Percentiles rank a stretch among this genome's conserved stretches.
Conservation (phyloP, 2,888 invertebrate species). For the Xestia rhomboidea region DNA sequence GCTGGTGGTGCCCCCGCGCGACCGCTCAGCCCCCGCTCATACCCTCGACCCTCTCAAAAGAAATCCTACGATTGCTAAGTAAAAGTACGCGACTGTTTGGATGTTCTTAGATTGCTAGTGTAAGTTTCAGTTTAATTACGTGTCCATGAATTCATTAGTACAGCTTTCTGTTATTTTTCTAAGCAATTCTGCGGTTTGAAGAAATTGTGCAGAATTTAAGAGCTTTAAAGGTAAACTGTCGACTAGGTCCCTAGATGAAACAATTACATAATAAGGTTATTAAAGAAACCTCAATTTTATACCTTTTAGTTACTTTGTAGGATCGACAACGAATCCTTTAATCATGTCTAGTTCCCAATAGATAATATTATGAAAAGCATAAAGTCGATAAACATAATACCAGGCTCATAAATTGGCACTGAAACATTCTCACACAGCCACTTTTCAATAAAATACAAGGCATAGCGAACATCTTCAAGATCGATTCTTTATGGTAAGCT, state of each 20-base stretch:
- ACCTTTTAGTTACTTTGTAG: neutral
- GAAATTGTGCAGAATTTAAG: slow-evolving; percentile 4
- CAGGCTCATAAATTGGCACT: slow-evolving; percentile 39
- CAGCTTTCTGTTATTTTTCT: neutral
- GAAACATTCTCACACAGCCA: slow-evolving; percentile 36
- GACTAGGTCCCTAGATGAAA: neutral
- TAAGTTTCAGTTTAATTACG: slow-evolving; percentile 63
- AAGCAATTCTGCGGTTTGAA: neutral
- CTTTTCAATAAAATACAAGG: slow-evolving; percentile 57
- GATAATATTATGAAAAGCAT: neutral
- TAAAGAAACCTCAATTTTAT: neutral
- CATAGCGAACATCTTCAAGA: slow-evolving; percentile 81
- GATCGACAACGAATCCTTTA: neutral
- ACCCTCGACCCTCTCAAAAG: slow-evolving; percentile 66
- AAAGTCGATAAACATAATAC: neutral
- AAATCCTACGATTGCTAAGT: slow-evolving; percentile 69
- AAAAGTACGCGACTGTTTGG: slow-evolving; percentile 64
- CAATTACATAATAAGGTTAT: neutral
- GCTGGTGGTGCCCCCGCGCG: slow-evolving; percentile 42
- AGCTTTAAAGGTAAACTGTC: neutral
- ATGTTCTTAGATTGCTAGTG: slow-evolving; percentile 54
- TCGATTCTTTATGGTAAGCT: slow-evolving; percentile 85
- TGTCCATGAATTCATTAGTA: slow-evolving; percentile 23
- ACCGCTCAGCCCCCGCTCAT: slow-evolving; percentile 30
- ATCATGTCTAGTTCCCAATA: neutral